Conservation (phyloP, 2,888 invertebrate genomes). For the Panorpa germanica region DNA sequence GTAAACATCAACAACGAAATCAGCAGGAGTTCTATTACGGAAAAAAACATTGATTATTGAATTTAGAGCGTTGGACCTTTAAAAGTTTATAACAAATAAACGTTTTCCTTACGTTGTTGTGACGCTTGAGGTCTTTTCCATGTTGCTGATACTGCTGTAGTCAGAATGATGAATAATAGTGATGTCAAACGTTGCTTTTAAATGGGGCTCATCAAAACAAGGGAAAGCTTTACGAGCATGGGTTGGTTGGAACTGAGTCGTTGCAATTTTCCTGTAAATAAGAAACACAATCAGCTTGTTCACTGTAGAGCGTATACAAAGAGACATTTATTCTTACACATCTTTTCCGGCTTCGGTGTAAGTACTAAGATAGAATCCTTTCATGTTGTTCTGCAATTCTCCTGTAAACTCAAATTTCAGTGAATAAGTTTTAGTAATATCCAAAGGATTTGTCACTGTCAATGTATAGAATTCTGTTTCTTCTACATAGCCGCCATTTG, state of each 20-base stretch:
- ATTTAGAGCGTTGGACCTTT: too few relatives aligned
- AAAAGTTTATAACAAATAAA: slow-evolving; percentile 4
- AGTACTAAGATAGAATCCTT: slow-evolving; percentile 41
- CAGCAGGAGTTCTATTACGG: slow-evolving; percentile 9
- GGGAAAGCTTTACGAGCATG: slow-evolving; percentile 42
- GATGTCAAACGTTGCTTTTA: slow-evolving; percentile 47
- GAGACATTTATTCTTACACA: too few relatives aligned
- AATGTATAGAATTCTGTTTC: slow-evolving; percentile 25
- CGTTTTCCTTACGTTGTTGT: slow-evolving; percentile 9
- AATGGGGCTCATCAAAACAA: slow-evolving; percentile 48
- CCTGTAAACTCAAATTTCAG: slow-evolving; percentile 29
- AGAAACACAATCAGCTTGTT: slow-evolving; percentile 10
- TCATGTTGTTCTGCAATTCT: slow-evolving; percentile 33
- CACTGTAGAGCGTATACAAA: too few relatives aligned
- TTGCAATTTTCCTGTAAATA: slow-evolving; percentile 28
- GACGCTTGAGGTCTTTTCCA: slow-evolving; percentile 11
- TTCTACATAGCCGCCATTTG: slow-evolving; percentile 14
- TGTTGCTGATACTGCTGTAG: slow-evolving; percentile 22
- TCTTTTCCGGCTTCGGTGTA: slow-evolving; percentile 23
- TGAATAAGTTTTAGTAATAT: slow-evolving; percentile 21
- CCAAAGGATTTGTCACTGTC: slow-evolving; percentile 19
- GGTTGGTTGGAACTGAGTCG: slow-evolving; percentile 40
- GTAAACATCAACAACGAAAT: slow-evolving; percentile 21
- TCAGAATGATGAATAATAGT: slow-evolving; percentile 32
- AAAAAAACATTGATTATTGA: neutral